These are phyloP conservation scores for Polia nebulosa DNA, from an alignment of 2,888 invertebrate genomes.

Conservation along the genomic window DNA sequence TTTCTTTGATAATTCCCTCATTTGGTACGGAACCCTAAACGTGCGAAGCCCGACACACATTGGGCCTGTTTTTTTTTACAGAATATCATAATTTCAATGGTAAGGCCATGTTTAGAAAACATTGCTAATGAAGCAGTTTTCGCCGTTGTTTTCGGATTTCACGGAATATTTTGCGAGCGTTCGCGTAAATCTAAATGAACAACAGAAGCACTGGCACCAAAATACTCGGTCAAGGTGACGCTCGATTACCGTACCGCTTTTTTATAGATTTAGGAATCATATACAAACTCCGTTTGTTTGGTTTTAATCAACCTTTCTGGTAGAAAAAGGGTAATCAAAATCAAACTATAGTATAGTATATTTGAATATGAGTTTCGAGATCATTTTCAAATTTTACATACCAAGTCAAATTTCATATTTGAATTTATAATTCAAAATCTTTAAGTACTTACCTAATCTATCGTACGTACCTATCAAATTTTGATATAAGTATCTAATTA, in stretches of 20 bases:
- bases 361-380: no score
- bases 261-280: conserved; percentile 34
- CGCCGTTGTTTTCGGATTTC: background rate
- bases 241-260: conserved; percentile 33
- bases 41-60: no score
- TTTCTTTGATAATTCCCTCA: no score
- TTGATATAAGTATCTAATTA: no score
- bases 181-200: conserved; percentile 33
- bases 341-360: no score
- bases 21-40: no score
- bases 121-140: background rate
- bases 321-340: background rate
- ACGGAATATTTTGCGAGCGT: conserved; percentile 11
- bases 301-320: background rate
- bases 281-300: conserved; percentile 22
- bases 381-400: no score
- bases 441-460: no score
- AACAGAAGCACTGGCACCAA: conserved; percentile 31
- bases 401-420: no score
- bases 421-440: no score
- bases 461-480: no score
- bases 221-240: conserved; percentile 57
- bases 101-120: background rate
- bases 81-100: background rate
- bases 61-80: no score